A percentile compares a stretch with the other conserved stretches of the same genome.
These are phyloP conservation scores for Monochamus alternatus DNA, from an alignment of 2,888 invertebrate species.

Conservation along the genomic window DNA sequence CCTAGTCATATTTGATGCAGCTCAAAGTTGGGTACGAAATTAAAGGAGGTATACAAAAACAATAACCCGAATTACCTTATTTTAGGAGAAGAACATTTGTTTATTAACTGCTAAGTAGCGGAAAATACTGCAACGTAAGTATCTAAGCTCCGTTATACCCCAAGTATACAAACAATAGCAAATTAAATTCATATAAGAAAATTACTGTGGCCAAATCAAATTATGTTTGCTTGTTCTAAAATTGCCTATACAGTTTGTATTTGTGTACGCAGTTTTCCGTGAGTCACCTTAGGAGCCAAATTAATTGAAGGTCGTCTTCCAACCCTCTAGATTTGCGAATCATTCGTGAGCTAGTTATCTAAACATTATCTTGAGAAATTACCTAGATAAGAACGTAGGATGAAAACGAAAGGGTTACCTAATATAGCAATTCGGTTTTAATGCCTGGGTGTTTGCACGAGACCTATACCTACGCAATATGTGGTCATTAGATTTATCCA, in stretches of 20 bases:
- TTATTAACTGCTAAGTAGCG: too few relatives aligned
- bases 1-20: too few relatives aligned
- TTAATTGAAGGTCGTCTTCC: conserved; percentile 25
- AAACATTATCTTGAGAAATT: conserved; percentile 42
- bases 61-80: too few relatives aligned
- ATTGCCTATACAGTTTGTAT: neutral
- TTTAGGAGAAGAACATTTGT: too few relatives aligned
- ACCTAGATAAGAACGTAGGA: conserved; percentile 46
- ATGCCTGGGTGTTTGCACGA: conserved; percentile 34
- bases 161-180: too few relatives aligned
- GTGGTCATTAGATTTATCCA: too few relatives aligned
- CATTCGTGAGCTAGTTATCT: conserved; percentile 8
- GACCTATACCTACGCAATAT: neutral
- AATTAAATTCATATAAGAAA: too few relatives aligned
- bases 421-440: conserved; percentile 26
- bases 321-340: conserved; percentile 30
- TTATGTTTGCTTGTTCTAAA: neutral
- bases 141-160: too few relatives aligned
- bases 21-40: too few relatives aligned
- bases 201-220: too few relatives aligned
- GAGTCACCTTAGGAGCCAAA: neutral
- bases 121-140: too few relatives aligned
- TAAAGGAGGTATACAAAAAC: too few relatives aligned
- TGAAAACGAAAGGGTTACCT: conserved; percentile 30
- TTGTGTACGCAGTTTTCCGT: neutral